Evolutionary conservation across 2,888 invertebrate species (phyloP), one percentile per base, ranked within the genome.

Genomic region (Ernsta delagoae): DNA sequence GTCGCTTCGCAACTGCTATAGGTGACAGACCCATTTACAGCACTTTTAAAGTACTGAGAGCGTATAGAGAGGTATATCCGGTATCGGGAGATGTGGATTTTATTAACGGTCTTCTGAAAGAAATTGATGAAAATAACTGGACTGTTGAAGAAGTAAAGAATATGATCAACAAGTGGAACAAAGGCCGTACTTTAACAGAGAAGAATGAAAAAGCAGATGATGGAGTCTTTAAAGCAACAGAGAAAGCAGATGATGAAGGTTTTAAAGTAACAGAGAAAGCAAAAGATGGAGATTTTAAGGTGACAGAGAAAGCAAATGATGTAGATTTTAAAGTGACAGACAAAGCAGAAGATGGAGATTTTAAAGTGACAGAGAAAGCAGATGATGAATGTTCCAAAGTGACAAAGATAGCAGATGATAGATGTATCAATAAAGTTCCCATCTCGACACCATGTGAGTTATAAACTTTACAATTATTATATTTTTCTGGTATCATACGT

Each of bases 11-110:
- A 31, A 36, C 34, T 12, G 57, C 7, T 3, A n/a, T 57, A 5
- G 57, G 9, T 5, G 57, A 64, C 41, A 73, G 62, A 50, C 45
- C 8, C 64, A 66, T 24, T 64, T 75, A 73, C 34, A 45, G 56
- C 3, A 63, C 72, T 0, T 31, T 57, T 11, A 70, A 73, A 12
- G 72, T 77, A 24, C 31, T 76, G 5, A 59, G 64, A 9, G 24
- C 77, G 61, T 82, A 82, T 60, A 75, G 81, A 59, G 36, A 66
- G 57, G 31, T 39, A 34, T 74, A 79, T 70, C 78, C 79, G 0
- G 31, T n/a, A 12, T 39, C 59, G 1, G 69, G 70, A 5, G 81
- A 82, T 63, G 73, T 70, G 61, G 64, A 59, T 6, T 71, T 82
- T 16, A 65, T 81, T 36, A 64, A 70, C 45, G 75, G 68, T 39